Base-by-base conservation (phyloP, 2,113 vertebrate genomes). In the Chionis minor region DNA sequence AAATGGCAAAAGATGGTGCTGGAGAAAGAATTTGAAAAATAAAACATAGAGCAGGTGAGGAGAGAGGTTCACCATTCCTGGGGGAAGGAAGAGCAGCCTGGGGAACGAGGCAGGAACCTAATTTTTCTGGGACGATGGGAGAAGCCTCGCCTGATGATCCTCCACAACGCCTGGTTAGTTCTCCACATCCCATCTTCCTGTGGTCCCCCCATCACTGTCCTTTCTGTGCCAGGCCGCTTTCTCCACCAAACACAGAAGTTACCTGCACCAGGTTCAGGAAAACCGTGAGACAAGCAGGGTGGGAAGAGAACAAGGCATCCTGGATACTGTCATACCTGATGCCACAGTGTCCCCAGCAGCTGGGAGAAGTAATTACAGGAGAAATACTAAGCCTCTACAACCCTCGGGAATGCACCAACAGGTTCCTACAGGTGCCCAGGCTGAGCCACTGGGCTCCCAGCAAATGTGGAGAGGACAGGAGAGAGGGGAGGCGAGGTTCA, bases 331-430 rank as follows among this genome's bases (percentile, higher is more conserved):
- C 87, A 95, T 94, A 90, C 55, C 81, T 95, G 83, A 82, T 89
- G 74, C 42, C 78, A 95, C 96, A 95, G 96, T 97, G 96, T 96
- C 96, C 94, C 97, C 92, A 96, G 84, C 95, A 97, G 96, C 92
- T 92, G 35, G 54, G 62, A 96, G 89, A 95, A 92, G 94, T 66
- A 91, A 96, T 75, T 94, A 92, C 95, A 97, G 77, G 49, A 90
- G 42, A 69, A 95, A 91, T 85, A 49, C 83, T 67, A 9, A 7
- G 30, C 21, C 38, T 77, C 63, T 78, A 47, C 52, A 71, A 45
- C 17, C 5, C 0, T 27, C 3, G 1, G 77, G 20, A 79, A 65
- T 14, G 73, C 45, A 51, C 0, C 2, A 51, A 33, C 42, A 91
- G 61, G 49, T 75, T 81, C 55, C 61, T 40, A 54, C 10, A 79